These are phyloP conservation scores for Xyrichtys novacula DNA, from an alignment of 2,797 vertebrate genomes.

Conservation along the genomic window DNA sequence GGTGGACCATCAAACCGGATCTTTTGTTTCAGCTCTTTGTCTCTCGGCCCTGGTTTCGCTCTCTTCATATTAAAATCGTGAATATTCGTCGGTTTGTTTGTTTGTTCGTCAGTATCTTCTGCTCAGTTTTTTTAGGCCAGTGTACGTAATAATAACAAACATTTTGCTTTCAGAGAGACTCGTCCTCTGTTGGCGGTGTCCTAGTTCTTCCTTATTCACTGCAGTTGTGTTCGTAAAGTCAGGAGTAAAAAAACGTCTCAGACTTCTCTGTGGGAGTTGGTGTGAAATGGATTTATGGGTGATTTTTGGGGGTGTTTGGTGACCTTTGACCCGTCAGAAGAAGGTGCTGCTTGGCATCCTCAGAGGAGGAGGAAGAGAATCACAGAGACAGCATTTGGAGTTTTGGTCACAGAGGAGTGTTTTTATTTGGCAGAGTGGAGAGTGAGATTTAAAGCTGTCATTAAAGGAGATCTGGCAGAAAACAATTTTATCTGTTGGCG, in stretches of 20 bases:
- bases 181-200: neutral
- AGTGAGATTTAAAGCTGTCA: slow-evolving; percentile 47
- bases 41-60: too few species aligned
- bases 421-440: slow-evolving; percentile 53
- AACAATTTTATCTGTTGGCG: neutral
- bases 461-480: slow-evolving; percentile 38
- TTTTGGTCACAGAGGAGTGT: slow-evolving; percentile 37
- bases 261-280: slow-evolving; percentile 31
- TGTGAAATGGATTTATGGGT: slow-evolving; percentile 39
- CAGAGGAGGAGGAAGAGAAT: neutral
- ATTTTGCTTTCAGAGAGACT: neutral
- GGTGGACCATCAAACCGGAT: too few species aligned
- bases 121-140: too few species aligned
- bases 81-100: too few species aligned
- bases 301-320: slow-evolving; percentile 20
- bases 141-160: too few species aligned
- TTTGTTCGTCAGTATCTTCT: too few species aligned
- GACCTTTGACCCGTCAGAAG: slow-evolving; percentile 16
- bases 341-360: slow-evolving; percentile 39
- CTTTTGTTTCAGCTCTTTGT: too few species aligned
- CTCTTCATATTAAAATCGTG: too few species aligned
- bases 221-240: neutral
- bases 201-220: neutral
- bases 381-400: slow-evolving; percentile 41
- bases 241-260: neutral